phyloP scores from a whole-genome alignment of 2,113 vertebrate genomes.

The Apteryx owenii region DNA sequence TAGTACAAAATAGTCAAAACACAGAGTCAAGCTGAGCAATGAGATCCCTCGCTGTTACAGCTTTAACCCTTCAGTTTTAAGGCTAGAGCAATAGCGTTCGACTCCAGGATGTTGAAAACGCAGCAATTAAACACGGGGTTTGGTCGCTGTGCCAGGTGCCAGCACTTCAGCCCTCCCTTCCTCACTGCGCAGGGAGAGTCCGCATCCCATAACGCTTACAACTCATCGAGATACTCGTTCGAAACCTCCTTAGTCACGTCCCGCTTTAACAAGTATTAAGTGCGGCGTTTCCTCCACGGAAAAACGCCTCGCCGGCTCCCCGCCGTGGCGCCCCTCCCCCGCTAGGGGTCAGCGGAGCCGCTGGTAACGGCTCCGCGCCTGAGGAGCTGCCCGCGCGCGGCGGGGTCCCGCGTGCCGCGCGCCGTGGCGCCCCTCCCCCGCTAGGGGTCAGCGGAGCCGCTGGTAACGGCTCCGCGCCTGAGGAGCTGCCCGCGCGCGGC shows the following conservation, averaged over 20 bases:
- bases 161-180: neutral
- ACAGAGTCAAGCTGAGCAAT: neutral
- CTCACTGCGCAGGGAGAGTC: neutral
- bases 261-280: neutral
- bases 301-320: neutral
- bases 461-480: no score
- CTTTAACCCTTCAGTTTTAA: neutral
- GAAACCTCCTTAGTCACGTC: neutral
- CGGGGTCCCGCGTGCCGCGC: no score
- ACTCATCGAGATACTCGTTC: accelerated
- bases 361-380: no score
- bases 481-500: no score
- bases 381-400: no score
- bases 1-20: neutral
- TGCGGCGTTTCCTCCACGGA: neutral
- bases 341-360: no score
- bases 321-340: no score
- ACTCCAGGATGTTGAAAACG: neutral
- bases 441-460: conserved; percentile 57
- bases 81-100: neutral
- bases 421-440: neutral
- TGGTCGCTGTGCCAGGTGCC: neutral
- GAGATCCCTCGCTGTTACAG: neutral
- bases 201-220: accelerated
- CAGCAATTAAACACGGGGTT: neutral